Evolutionary conservation across 1,140 invertebrate genomes (phyloP).

Genomic region (Papilio polyxenes): DNA sequence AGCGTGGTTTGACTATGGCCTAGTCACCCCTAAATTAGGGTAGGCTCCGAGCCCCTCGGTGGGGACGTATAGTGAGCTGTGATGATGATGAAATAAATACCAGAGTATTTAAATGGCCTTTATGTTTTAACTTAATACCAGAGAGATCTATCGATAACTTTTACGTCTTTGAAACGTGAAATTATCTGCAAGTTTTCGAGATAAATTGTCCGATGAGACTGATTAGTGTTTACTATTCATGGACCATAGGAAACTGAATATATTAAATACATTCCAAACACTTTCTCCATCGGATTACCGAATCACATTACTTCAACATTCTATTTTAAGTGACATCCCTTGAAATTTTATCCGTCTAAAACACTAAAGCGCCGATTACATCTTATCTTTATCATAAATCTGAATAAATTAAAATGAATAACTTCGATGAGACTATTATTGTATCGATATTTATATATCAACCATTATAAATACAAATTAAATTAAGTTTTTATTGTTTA

Average conservation of each 20-base stretch:
- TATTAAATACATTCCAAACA: constrained; percentile 17
- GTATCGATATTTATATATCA: not conserved
- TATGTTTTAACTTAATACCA: not conserved
- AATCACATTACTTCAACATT: not conserved
- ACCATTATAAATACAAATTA: constrained; percentile 5
- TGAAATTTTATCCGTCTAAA: constrained; percentile 32
- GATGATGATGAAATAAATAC: not conserved
- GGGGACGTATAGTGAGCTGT: no score
- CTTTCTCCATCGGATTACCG: not conserved
- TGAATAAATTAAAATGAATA: constrained; percentile 37
- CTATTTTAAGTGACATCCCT: constrained; percentile 5
- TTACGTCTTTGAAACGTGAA: constrained; percentile 1
- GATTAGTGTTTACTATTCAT: constrained; percentile 23
- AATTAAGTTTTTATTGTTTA: not conserved
- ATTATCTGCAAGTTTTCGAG: constrained; percentile 16
- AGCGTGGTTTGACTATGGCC: no score
- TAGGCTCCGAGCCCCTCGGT: no score
- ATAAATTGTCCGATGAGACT: constrained; percentile 24
- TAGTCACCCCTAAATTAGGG: no score
- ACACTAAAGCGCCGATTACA: constrained; percentile 24
- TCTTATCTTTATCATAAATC: constrained; percentile 29
- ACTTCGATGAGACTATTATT: constrained; percentile 13
- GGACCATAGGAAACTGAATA: not conserved
- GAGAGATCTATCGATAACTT: constrained; percentile 6
- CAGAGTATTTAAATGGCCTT: not conserved